These are phyloP conservation scores for Odontesthes bonariensis DNA, from an alignment of 2,113 vertebrate species.

Conservation along the genomic window DNA sequence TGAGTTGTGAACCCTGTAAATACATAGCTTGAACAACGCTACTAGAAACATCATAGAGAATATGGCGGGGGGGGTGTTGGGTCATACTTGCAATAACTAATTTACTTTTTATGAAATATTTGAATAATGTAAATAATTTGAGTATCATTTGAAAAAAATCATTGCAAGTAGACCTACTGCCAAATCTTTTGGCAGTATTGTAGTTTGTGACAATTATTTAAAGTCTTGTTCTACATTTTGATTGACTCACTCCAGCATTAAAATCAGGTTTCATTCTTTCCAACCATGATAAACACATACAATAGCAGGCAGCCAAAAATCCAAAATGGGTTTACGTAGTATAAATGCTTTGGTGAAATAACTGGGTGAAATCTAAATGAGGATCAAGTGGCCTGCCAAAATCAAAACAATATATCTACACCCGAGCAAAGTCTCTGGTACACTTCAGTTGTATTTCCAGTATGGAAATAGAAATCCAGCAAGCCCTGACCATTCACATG, in stretches of 20 bases:
- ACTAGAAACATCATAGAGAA: no score
- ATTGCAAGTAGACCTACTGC: no score
- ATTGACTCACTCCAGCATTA: not conserved
- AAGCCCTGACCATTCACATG: not conserved
- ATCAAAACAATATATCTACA: not conserved
- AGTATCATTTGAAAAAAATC: no score
- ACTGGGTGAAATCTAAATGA: constrained; percentile 2
- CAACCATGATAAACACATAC: not conserved
- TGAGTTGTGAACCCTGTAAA: no score
- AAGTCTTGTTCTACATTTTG: not conserved
- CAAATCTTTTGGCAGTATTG: no score
- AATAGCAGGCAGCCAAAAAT: not conserved
- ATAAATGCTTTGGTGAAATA: not conserved
- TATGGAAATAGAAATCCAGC: not conserved
- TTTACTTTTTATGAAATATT: no score
- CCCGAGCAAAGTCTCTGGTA: not conserved
- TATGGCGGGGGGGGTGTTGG: no score
- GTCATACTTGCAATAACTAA: no score
- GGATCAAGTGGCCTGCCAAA: not conserved
- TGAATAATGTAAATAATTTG: not conserved
- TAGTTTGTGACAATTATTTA: no score
- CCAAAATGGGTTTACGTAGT: not conserved
- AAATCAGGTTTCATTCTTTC: not conserved
- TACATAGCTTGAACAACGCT: no score
- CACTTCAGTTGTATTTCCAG: not conserved